Conservation (phyloP, 2,797 vertebrate genomes). For the Ctenosaura bakeri region DNA sequence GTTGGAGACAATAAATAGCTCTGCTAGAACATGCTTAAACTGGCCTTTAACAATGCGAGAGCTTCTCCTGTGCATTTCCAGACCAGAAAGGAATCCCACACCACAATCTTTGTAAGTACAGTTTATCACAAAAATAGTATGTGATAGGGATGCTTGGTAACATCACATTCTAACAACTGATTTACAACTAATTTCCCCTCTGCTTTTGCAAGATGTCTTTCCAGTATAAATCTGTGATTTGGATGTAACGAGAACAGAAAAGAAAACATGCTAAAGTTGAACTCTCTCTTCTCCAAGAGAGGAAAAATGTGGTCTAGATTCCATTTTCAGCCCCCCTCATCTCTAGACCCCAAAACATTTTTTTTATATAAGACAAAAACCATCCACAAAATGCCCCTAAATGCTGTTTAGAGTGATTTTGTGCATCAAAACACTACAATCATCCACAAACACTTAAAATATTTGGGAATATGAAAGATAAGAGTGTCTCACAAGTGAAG, state of each 20-base stretch:
- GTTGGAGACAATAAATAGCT: background rate
- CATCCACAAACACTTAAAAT: no score
- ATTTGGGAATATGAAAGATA: no score
- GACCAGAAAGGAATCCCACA: background rate
- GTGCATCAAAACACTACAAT: no score
- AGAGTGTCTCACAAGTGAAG: no score
- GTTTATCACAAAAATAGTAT: background rate
- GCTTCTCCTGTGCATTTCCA: background rate
- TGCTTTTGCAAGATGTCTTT: no score
- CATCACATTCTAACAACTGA: background rate
- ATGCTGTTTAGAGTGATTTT: no score
- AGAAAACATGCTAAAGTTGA: background rate
- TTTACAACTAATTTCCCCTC: background rate
- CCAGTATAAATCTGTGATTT: background rate
- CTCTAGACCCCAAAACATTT: no score
- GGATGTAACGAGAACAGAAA: background rate
- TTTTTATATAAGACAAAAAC: no score
- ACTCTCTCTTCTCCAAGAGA: background rate
- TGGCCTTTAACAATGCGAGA: background rate
- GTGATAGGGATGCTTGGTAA: background rate
- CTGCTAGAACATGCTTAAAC: background rate
- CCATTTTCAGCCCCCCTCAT: no score
- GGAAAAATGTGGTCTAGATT: no score
- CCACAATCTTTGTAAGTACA: background rate
- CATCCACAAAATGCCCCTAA: no score